Percentiles rank a stretch among this genome's conserved stretches.
These are phyloP conservation scores for Drosophila eugracilis DNA, from an alignment of 1,140 invertebrate species.

Conservation along the genomic window DNA sequence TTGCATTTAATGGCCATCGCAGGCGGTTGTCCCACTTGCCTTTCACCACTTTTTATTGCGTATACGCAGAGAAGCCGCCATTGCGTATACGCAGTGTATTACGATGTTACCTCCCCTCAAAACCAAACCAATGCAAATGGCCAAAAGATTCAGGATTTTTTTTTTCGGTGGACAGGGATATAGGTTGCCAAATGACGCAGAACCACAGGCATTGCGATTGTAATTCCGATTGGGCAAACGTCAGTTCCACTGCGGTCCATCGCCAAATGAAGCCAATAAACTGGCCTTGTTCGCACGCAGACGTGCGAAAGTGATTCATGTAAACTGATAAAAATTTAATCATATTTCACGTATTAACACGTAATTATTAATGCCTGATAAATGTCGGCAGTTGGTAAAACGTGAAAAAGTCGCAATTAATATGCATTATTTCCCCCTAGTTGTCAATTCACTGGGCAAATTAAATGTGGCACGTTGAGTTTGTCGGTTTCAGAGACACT, in stretches of 20 bases:
- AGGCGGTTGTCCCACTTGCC: slow-evolving; percentile 58
- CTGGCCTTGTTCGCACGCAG: slow-evolving; percentile 36
- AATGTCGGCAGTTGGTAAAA: slow-evolving; percentile 50
- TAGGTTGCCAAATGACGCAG: slow-evolving; percentile 47
- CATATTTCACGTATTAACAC: slow-evolving; percentile 64
- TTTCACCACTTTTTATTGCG: slow-evolving; percentile 65
- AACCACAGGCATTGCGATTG: slow-evolving; percentile 52
- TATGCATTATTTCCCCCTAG: slow-evolving; percentile 30
- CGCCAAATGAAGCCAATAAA: slow-evolving; percentile 73
- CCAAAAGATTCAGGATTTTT: slow-evolving; percentile 13
- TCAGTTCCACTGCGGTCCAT: slow-evolving; percentile 32
- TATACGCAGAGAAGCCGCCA: slow-evolving; percentile 48
- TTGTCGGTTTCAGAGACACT: neutral
- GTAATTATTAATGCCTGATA: slow-evolving; percentile 63
- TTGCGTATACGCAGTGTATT: slow-evolving; percentile 74
- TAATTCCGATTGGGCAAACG: slow-evolving; percentile 31
- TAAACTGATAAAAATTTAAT: slow-evolving; percentile 66
- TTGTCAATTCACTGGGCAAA: slow-evolving; percentile 21
- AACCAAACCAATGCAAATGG: slow-evolving; percentile 41
- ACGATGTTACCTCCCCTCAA: slow-evolving; percentile 27
- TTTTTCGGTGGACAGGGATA: slow-evolving; percentile 26
- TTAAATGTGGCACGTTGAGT: neutral
- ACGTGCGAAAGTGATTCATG: slow-evolving; percentile 43
- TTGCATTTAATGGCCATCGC: slow-evolving; percentile 74
- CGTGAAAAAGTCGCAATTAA: slow-evolving; percentile 48